Evolutionary conservation across 2,113 vertebrate genomes (phyloP).

Genomic region (Eurystomus gularis): DNA sequence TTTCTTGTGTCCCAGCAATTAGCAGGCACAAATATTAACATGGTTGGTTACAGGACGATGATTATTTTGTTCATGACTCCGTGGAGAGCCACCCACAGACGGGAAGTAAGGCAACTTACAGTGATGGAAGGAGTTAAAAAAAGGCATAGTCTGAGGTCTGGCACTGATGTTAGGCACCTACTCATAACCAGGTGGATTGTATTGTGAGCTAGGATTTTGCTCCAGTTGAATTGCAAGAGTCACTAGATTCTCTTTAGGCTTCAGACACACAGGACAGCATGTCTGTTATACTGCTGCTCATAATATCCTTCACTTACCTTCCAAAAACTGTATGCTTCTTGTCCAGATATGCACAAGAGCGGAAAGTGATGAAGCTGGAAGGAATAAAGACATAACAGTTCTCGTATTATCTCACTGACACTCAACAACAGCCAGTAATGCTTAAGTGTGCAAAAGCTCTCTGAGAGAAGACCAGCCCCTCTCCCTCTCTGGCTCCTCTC

Average conservation of each 20-base stretch:
- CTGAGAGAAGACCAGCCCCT: neutral
- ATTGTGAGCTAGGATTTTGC: neutral
- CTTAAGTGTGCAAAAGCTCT: neutral
- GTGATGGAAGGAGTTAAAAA: neutral
- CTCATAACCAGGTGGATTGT: neutral
- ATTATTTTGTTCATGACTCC: constrained; percentile 9
- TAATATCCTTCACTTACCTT: constrained; percentile 75
- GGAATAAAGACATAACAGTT: neutral
- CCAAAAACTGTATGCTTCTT: constrained; percentile 96
- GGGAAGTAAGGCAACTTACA: neutral
- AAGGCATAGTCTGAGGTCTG: neutral
- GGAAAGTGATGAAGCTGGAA: constrained; percentile 94
- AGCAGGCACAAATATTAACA: constrained; percentile 19
- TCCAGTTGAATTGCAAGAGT: neutral
- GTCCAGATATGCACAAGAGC: constrained; percentile 93
- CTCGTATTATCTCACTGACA: neutral
- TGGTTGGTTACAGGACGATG: neutral
- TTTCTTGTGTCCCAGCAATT: neutral
- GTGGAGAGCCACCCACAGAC: neutral
- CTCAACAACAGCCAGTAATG: neutral
- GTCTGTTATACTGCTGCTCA: neutral
- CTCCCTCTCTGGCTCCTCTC: neutral
- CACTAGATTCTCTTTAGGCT: neutral
- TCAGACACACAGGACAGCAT: neutral
- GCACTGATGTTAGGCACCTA: neutral